Percentiles rank a stretch among this genome's conserved stretches.
These are phyloP conservation scores for Gila orcuttii DNA, from an alignment of 2,113 vertebrate species.

Conservation along the genomic window DNA sequence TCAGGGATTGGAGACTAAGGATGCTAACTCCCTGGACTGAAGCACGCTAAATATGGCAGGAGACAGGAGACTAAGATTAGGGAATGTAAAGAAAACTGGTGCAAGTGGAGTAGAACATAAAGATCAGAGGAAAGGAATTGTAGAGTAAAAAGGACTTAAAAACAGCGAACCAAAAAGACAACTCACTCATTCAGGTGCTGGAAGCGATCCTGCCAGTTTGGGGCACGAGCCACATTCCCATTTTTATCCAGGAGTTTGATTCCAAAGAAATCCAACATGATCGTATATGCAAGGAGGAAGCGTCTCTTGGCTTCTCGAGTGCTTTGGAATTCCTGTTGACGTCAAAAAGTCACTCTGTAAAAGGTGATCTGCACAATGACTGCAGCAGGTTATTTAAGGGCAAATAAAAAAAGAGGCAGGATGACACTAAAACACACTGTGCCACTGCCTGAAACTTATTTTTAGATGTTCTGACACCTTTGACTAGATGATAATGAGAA, in stretches of 20 bases:
- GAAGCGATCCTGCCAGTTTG: constrained; percentile 95
- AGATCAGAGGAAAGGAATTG: background rate
- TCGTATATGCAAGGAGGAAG: constrained; percentile 90
- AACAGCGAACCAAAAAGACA: background rate
- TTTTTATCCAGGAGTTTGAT: constrained; percentile 93
- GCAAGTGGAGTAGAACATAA: background rate
- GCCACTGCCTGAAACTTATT: background rate
- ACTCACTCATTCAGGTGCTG: constrained; percentile 97
- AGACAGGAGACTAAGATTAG: background rate
- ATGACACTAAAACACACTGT: background rate
- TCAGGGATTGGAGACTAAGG: background rate
- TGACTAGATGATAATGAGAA: background rate
- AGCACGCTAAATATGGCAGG: constrained; percentile 2
- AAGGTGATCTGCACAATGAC: background rate
- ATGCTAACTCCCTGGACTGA: background rate
- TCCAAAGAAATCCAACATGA: constrained; percentile 98
- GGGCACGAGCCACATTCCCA: constrained; percentile 87
- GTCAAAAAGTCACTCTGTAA: background rate
- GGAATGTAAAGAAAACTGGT: background rate
- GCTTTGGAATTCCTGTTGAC: constrained; percentile 93
- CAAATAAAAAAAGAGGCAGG: background rate
- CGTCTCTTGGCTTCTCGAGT: constrained; percentile 93
- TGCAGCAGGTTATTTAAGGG: background rate
- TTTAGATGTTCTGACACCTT: constrained; percentile 8
- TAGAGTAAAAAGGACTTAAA: background rate